These are phyloP conservation scores for Aphodius sticticus DNA, from an alignment of 2,888 invertebrate species.

Conservation along the genomic window DNA sequence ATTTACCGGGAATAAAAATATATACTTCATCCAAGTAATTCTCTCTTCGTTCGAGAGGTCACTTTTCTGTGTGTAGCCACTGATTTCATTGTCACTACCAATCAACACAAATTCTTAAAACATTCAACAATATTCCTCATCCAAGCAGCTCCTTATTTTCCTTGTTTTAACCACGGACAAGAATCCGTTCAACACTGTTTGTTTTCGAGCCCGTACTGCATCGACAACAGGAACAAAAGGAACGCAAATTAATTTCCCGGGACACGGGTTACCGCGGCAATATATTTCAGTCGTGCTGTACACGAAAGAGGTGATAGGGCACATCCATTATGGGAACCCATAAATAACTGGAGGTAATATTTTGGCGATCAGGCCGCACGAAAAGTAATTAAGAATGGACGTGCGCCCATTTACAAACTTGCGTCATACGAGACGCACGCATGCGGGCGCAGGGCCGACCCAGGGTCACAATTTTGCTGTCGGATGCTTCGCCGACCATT, in stretches of 20 bases:
- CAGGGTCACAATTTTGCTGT: neutral
- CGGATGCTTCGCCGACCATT: neutral
- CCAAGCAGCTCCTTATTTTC: too few species aligned
- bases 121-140: too few species aligned
- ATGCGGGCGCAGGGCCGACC: neutral
- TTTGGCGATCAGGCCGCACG: constrained; percentile 42
- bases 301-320: constrained; percentile 38
- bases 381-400: constrained; percentile 41
- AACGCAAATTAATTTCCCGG: constrained; percentile 29
- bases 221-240: constrained; percentile 9
- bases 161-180: too few species aligned
- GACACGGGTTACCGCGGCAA: constrained; percentile 18
- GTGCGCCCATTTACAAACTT: constrained; percentile 40
- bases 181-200: neutral
- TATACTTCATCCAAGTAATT: too few species aligned
- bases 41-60: too few species aligned
- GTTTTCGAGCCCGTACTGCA: neutral
- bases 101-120: too few species aligned
- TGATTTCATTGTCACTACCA: too few species aligned
- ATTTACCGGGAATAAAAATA: too few species aligned
- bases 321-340: constrained; percentile 37
- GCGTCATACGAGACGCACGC: constrained; percentile 26
- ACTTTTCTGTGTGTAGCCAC: too few species aligned
- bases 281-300: constrained; percentile 36
- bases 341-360: constrained; percentile 42